Conservation (phyloP, 2,113 vertebrate species). For the Numenius arquata region DNA sequence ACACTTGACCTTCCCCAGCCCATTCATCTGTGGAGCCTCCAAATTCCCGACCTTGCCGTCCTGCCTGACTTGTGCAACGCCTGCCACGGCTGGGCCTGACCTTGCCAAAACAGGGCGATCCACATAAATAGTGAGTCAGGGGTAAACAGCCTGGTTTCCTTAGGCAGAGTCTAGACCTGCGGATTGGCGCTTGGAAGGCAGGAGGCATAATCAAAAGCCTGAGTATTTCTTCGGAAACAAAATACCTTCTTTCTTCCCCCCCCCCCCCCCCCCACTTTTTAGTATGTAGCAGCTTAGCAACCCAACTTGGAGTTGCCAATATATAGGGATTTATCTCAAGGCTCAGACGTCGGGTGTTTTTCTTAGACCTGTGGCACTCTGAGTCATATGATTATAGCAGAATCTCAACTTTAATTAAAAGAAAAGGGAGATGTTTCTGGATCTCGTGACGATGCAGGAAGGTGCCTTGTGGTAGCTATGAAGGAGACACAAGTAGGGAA, state of each 20-base stretch:
- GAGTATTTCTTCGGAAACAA: neutral
- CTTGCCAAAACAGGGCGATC: neutral
- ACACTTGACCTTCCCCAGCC: neutral
- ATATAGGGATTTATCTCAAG: neutral
- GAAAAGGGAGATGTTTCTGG: neutral
- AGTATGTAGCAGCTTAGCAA: neutral
- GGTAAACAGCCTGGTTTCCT: neutral
- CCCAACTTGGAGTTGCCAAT: neutral
- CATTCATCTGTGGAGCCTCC: neutral
- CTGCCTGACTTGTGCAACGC: neutral
- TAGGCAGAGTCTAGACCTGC: neutral
- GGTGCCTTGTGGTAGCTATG: neutral
- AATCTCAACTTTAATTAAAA: neutral
- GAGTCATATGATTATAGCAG: neutral
- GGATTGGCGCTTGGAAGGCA: neutral
- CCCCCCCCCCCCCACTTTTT: neutral
- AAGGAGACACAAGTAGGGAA: neutral
- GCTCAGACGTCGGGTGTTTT: neutral
- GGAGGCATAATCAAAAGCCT: neutral
- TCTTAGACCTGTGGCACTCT: neutral
- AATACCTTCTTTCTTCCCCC: neutral
- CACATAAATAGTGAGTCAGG: neutral
- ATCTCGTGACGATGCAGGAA: neutral
- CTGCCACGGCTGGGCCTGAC: neutral
- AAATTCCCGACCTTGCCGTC: fast-evolving